Base-by-base conservation (phyloP, 2,113 vertebrate species). In the Scolopax mira region DNA sequence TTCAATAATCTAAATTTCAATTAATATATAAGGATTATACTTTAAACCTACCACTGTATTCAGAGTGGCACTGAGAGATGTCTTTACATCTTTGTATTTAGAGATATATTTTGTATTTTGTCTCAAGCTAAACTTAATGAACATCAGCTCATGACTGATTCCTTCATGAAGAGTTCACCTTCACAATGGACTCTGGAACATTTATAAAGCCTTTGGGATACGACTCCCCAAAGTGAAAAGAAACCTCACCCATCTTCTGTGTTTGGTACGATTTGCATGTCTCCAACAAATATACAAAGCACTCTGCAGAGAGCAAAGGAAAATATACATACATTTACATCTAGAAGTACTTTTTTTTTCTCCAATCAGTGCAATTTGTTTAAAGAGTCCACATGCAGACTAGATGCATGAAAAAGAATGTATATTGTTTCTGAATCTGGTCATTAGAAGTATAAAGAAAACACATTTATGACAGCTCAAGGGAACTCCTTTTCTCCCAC, bases 201-300 rank as follows among this genome's bases (percentile, higher is more conserved):
- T 65, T 61, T 46, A 85, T 21, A 79, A 84, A 83, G 48, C 30
- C 25, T 57, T 25, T 49, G 35, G 24, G 22, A 92, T 69, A 33
- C 61, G 25, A 71, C 6, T 19, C 22, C 55, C 33, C 41, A 22
- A 78, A 2, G 0, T 27, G 41, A 67, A 61, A 13, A 37, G 52
- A 87, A 85, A 55, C 65, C 97, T 97, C 91, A 98, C 99, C 99
- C 98, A 22, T 99, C 97, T 49, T 98, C 92, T 44, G 51, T 62
- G 42, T 95, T 88, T 4, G 89, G 88, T 19, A 96, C 88, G 30
- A 95, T 44, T 39, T 97, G 92, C 49, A 93, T 93, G n/a, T 99
- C 98, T 88, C 99, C 99, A 85, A 99, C 81, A 85, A 97, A 98
- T 89, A 99, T 79, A 52, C 98, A 98, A 60, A 99, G 95, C 66